phyloP scores from a whole-genome alignment of 2,113 vertebrate genomes.

The Rhineura floridana region DNA sequence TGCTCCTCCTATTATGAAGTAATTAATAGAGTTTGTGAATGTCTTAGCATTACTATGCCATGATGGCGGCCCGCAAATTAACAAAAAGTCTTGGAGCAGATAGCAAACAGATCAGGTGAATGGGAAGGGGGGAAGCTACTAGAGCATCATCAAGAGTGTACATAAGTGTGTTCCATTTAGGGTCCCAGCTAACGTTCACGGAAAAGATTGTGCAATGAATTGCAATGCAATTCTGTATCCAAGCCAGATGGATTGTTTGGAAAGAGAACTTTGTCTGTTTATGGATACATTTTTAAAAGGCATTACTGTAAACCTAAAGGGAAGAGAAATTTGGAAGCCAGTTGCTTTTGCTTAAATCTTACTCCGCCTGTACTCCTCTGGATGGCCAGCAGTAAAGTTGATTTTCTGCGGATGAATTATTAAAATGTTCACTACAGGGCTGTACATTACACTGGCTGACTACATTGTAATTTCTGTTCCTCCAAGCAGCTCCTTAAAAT shows the following conservation, averaged over 20 bases:
- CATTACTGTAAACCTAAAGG: neutral
- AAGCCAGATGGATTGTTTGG: constrained; percentile 47
- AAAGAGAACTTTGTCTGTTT: constrained; percentile 30
- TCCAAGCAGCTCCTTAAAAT: constrained; percentile 65
- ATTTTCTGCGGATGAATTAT: constrained; percentile 69
- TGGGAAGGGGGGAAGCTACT: constrained; percentile 35
- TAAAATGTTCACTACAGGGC: constrained; percentile 59
- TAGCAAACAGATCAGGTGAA: constrained; percentile 70
- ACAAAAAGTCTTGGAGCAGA: constrained; percentile 59
- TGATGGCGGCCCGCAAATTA: constrained; percentile 60
- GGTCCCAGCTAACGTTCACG: constrained; percentile 44
- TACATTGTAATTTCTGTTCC: constrained; percentile 55
- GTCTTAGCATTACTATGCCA: constrained; percentile 58
- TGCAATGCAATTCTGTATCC: constrained; percentile 23
- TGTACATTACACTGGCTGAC: constrained; percentile 57
- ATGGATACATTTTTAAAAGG: neutral
- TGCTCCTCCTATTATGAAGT: constrained; percentile 54
- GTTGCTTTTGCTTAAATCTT: constrained; percentile 28
- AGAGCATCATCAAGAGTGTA: constrained; percentile 48
- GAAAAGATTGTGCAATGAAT: constrained; percentile 35
- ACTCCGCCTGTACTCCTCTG: constrained; percentile 28
- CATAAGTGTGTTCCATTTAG: constrained; percentile 37
- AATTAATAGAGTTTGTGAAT: constrained; percentile 66
- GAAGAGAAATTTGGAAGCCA: constrained; percentile 15
- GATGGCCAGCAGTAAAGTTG: constrained; percentile 50